A percentile compares a stretch with the other conserved stretches of the same genome.
Evolutionary conservation across 2,113 vertebrate species (phyloP).

Genomic region (Zootoca vivipara): DNA sequence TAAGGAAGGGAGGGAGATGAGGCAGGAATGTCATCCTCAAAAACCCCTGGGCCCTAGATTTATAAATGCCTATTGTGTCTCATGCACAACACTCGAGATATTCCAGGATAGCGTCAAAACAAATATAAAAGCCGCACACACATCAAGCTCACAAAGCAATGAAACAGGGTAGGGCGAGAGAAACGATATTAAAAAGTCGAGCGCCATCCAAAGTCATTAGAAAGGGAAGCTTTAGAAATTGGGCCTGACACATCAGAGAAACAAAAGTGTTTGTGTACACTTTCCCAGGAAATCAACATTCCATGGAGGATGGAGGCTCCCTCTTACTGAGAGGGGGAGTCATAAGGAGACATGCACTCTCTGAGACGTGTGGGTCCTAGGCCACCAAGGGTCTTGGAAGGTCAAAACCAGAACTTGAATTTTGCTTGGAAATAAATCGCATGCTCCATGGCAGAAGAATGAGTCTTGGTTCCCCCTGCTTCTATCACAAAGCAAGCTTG

Average conservation of each 20-base stretch:
- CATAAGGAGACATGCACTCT: neutral
- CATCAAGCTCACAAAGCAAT: neutral
- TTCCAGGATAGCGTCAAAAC: neutral
- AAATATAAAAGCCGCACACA: neutral
- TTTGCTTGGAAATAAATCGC: neutral
- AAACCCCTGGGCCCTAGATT: neutral
- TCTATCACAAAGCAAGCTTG: too few species aligned
- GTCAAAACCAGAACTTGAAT: neutral
- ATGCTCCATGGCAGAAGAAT: neutral
- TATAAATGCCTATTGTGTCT: neutral
- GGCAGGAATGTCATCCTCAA: neutral
- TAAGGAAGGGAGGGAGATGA: neutral
- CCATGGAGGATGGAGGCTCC: neutral
- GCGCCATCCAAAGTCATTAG: neutral
- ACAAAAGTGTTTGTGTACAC: neutral
- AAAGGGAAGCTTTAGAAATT: neutral
- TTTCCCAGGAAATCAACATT: neutral
- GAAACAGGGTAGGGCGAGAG: neutral
- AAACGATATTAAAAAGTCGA: neutral
- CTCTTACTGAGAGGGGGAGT: neutral
- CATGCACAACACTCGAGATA: neutral
- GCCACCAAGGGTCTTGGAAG: neutral
- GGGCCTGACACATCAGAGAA: neutral
- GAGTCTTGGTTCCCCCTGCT: neutral
- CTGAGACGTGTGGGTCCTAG: neutral